Conservation (phyloP, 2,797 vertebrate species). For the Dermochelys coriacea region DNA sequence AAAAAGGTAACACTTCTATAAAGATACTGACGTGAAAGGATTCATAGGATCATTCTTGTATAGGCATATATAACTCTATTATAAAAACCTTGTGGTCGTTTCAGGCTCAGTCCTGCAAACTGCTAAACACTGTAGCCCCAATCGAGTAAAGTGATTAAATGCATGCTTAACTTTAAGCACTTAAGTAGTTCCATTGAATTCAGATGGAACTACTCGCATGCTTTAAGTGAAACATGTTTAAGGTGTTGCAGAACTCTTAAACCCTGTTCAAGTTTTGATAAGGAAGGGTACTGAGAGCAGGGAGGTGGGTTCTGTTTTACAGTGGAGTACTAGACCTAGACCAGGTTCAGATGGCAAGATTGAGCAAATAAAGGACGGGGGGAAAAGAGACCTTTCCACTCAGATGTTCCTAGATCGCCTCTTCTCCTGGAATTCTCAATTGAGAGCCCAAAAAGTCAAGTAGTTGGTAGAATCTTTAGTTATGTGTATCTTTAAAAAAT, state of each 20-base stretch:
- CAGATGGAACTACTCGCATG: background rate
- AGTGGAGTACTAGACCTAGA: background rate
- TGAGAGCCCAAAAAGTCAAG: background rate
- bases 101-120: background rate
- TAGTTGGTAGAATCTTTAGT: background rate
- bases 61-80: background rate
- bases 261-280: background rate
- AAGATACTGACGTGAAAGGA: background rate
- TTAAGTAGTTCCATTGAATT: background rate
- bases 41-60: background rate
- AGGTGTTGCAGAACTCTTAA: background rate
- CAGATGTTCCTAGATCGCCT: background rate
- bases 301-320: background rate
- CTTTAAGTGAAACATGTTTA: background rate
- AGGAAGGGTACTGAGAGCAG: background rate
- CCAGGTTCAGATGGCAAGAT: background rate
- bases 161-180: background rate
- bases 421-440: background rate
- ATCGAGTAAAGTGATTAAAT: background rate
- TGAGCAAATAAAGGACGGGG: background rate
- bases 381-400: background rate
- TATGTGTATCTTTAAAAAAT: background rate
- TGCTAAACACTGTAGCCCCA: background rate
- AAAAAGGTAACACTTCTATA: background rate
- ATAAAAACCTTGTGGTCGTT: background rate